Conservation (phyloP, 2,888 invertebrate genomes). For the Zygogramma bicolorata region DNA sequence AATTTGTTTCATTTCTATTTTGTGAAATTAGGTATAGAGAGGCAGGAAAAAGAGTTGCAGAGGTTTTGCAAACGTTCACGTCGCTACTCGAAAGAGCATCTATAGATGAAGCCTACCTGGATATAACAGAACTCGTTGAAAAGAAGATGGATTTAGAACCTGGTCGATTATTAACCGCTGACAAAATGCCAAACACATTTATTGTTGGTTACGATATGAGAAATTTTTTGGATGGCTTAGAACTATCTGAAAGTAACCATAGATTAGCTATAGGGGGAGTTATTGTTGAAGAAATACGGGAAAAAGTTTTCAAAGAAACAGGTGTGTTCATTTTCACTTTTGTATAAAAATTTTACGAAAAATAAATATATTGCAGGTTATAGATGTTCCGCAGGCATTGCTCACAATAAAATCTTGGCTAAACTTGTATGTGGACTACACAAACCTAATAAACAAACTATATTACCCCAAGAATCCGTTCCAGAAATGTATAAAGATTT, state of each 20-base stretch:
- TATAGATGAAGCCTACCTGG: slow-evolving; percentile 97
- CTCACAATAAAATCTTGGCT: slow-evolving; percentile 95
- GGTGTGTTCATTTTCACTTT: slow-evolving; percentile 63
- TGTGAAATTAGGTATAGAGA: slow-evolving; percentile 77
- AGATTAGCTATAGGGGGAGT: slow-evolving; percentile 84
- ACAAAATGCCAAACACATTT: slow-evolving; percentile 71
- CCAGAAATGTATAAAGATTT: slow-evolving; percentile 73
- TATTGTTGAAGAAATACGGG: slow-evolving; percentile 89
- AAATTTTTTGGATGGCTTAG: slow-evolving; percentile 71
- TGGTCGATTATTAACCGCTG: slow-evolving; percentile 48
- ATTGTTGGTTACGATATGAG: slow-evolving; percentile 74
- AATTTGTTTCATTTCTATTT: background rate
- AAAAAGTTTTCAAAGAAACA: slow-evolving; percentile 84
- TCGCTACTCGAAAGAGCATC: slow-evolving; percentile 90
- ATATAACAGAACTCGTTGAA: slow-evolving; percentile 83
- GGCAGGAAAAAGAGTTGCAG: slow-evolving; percentile 89
- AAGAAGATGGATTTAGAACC: slow-evolving; percentile 54
- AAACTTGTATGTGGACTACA: slow-evolving; percentile 94
- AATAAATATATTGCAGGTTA: slow-evolving; percentile 72
- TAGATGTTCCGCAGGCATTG: slow-evolving; percentile 95
- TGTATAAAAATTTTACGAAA: too few species aligned
- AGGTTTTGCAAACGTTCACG: slow-evolving; percentile 85
- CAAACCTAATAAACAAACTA: slow-evolving; percentile 92
- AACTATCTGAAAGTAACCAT: slow-evolving; percentile 73
- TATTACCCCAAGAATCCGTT: slow-evolving; percentile 82